Evolutionary conservation across 2,113 vertebrate genomes (phyloP), one percentile per base, ranked within the genome.

Genomic region (Drymodes brunneopygia): DNA sequence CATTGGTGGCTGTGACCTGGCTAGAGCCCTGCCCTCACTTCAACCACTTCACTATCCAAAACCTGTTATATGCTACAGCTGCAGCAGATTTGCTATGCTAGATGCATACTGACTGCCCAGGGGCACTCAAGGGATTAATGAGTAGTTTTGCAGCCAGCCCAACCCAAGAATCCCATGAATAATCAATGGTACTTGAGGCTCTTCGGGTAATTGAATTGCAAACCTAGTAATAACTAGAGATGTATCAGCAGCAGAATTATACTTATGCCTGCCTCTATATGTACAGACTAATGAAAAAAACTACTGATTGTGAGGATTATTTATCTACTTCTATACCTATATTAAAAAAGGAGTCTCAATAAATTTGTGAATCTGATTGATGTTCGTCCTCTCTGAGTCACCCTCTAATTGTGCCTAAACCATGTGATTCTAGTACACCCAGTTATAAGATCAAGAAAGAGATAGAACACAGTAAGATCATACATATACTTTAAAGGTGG

Each of bases 151-250:
- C 83, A 89, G 92, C 71, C 65, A 91, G 78, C 27, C 92, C 86
- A 95, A 47, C 71, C 96, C 92, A 93, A 94, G 90, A 97, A 95
- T 94, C 73, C 96, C 95, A 93, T 97, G 96, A 98, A 97, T 97
- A 98, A 97, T 97, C 97, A 97, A 95, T 97, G 94, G 86, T 94
- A 95, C 94, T 96, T 90, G 75, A 97, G 92, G 92, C 88, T 97
- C 21, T 91, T 88, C 5, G 20, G 72, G 81, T 97, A 97, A 98
- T 91, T 96, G 96, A 98, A 97, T 94, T 96, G 95, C 96, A 97
- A 97, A 97, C 92, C 81, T 82, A 85, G 88, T 91, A 96, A 96
- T 95, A 97, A 96, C 88, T 72, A 71, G 91, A 97, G 71, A 95
- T 80, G 64, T 96, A 97, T 96, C 92, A 92, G 69, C 53, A 91